A percentile compares a stretch with the other conserved stretches of the same genome.
Evolutionary conservation across 2,113 vertebrate species (phyloP).

Genomic region (Albula glossodonta): DNA sequence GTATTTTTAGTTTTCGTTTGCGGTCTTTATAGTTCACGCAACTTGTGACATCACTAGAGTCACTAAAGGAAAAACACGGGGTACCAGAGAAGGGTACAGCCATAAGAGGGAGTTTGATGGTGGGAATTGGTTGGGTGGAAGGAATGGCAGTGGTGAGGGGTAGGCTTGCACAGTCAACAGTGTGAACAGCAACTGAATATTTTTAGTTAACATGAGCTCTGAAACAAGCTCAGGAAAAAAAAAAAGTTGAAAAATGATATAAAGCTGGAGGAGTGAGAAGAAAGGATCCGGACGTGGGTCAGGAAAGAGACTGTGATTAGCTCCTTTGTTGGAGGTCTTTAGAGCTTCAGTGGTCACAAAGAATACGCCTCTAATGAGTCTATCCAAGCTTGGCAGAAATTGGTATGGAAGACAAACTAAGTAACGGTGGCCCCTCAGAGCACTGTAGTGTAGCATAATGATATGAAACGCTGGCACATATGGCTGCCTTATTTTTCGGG

Average conservation of each 20-base stretch:
- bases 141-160: not conserved
- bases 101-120: constrained; percentile 17
- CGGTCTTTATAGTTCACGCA: not conserved
- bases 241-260: constrained; percentile 63
- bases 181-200: constrained; percentile 33
- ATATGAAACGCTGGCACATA: constrained; percentile 74
- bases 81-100: not conserved
- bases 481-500: constrained; percentile 61
- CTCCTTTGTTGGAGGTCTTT: constrained; percentile 83
- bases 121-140: constrained; percentile 17
- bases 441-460: constrained; percentile 64
- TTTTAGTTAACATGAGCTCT: constrained; percentile 61
- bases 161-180: not conserved
- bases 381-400: constrained; percentile 85
- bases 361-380: constrained; percentile 85
- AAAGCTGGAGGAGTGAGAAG: constrained; percentile 57
- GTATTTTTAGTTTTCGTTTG: not conserved
- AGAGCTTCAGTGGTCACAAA: constrained; percentile 83
- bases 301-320: constrained; percentile 78
- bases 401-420: constrained; percentile 85
- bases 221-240: constrained; percentile 46
- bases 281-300: constrained; percentile 57
- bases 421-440: constrained; percentile 77
- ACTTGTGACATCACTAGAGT: not conserved
- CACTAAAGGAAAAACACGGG: not conserved